Evolutionary conservation across 2,888 invertebrate species (phyloP).

Genomic region (Azorinus chamasolen): DNA sequence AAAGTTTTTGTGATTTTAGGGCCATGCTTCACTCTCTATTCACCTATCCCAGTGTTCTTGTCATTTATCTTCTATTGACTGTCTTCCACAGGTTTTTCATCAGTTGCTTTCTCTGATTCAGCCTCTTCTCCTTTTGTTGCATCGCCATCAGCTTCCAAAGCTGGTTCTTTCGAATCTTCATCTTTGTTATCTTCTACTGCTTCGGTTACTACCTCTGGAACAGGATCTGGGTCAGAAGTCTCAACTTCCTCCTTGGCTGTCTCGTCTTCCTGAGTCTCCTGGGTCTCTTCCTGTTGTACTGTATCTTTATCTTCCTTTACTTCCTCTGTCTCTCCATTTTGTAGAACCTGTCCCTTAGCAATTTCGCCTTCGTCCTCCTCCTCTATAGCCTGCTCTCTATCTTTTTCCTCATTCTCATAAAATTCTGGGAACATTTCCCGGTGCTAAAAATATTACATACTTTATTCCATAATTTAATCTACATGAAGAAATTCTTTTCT

Average conservation of each 20-base stretch:
- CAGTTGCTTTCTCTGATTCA: background rate
- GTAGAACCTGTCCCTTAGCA: background rate
- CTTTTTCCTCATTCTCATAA: conserved; percentile 17
- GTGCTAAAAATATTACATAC: background rate
- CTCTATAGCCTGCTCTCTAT: background rate
- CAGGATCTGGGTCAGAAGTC: too few relatives aligned
- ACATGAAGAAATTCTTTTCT: background rate
- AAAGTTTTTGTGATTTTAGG: too few relatives aligned
- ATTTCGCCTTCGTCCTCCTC: background rate
- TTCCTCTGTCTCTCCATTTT: background rate
- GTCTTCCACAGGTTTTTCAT: too few relatives aligned
- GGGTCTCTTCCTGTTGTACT: background rate
- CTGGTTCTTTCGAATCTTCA: background rate
- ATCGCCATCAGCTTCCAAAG: background rate
- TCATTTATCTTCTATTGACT: too few relatives aligned
- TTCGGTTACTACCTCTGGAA: background rate
- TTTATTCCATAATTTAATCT: background rate
- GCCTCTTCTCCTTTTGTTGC: background rate
- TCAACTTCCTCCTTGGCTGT: too few relatives aligned
- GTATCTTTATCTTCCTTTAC: background rate
- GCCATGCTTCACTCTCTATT: too few relatives aligned
- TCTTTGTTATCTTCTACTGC: background rate
- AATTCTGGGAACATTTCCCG: background rate
- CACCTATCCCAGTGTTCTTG: too few relatives aligned
- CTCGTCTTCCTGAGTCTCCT: background rate